A percentile compares a stretch with the other conserved stretches of the same genome.
phyloP scores from a whole-genome alignment of 2,797 vertebrate genomes.

The Aphelocoma californica region DNA sequence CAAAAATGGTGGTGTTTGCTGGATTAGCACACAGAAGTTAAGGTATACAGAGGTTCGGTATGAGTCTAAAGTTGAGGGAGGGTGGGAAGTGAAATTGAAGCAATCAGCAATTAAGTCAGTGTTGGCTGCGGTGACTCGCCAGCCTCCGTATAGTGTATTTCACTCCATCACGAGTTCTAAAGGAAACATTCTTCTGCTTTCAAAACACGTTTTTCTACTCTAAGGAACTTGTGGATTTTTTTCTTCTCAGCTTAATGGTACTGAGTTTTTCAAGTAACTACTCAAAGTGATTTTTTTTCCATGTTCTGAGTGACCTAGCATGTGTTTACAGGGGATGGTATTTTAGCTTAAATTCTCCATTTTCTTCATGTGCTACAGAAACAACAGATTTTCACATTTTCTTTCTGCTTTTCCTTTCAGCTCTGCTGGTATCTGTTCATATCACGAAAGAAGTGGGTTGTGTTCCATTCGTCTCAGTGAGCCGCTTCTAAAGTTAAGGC shows the following conservation, averaged over 20 bases:
- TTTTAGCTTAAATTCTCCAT: not conserved
- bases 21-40: not conserved
- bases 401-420: slow-evolving; percentile 68
- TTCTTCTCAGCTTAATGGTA: not conserved
- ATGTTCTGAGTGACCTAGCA: not conserved
- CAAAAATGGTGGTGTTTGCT: not conserved
- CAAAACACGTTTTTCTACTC: not conserved
- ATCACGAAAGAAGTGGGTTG: slow-evolving; percentile 89
- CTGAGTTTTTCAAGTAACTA: not conserved
- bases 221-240: not conserved
- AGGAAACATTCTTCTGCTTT: not conserved
- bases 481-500: slow-evolving; percentile 90
- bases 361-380: not conserved
- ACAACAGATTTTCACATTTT: not conserved
- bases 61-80: not conserved
- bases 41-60: not conserved
- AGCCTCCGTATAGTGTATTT: not conserved
- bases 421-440: slow-evolving; percentile 92
- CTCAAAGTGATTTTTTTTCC: not conserved
- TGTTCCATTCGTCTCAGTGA: slow-evolving; percentile 95
- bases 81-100: not conserved
- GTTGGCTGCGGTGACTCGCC: not conserved
- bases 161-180: not conserved
- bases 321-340: not conserved
- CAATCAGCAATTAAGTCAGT: not conserved